Evolutionary conservation across 2,797 vertebrate species (phyloP).

Genomic region (Cossypha heuglini): DNA sequence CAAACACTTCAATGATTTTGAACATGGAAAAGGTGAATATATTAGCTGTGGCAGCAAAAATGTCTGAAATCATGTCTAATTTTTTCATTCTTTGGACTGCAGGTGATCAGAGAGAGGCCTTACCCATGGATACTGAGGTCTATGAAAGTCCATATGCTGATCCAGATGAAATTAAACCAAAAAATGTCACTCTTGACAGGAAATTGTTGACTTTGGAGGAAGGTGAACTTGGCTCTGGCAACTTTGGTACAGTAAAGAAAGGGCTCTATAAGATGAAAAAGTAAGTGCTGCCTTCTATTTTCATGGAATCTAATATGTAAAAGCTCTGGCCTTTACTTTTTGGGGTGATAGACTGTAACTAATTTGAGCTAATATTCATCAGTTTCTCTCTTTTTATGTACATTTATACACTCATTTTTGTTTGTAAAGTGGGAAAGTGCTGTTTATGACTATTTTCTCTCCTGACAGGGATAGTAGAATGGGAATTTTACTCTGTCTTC

Average conservation of each 20-base stretch:
- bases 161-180: constrained; percentile 89
- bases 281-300: constrained; percentile 70
- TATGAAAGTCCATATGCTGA: constrained; percentile 97
- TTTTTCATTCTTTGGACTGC: background rate
- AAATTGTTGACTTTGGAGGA: constrained; percentile 86
- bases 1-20: background rate
- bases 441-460: background rate
- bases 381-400: background rate
- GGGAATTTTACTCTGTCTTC: background rate
- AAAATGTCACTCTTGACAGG: constrained; percentile 84
- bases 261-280: constrained; percentile 92
- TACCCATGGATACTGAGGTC: constrained; percentile 94
- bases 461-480: background rate
- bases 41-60: background rate
- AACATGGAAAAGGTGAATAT: background rate
- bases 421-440: background rate
- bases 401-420: background rate
- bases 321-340: background rate
- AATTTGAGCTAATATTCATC: background rate
- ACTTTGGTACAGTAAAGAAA: constrained; percentile 94
- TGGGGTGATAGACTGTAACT: background rate
- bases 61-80: background rate
- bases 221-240: constrained; percentile 92
- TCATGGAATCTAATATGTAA: background rate
- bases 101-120: constrained; percentile 75